These are phyloP conservation scores for Sphinx pinastri DNA, from an alignment of 2,888 invertebrate species.

Conservation along the genomic window DNA sequence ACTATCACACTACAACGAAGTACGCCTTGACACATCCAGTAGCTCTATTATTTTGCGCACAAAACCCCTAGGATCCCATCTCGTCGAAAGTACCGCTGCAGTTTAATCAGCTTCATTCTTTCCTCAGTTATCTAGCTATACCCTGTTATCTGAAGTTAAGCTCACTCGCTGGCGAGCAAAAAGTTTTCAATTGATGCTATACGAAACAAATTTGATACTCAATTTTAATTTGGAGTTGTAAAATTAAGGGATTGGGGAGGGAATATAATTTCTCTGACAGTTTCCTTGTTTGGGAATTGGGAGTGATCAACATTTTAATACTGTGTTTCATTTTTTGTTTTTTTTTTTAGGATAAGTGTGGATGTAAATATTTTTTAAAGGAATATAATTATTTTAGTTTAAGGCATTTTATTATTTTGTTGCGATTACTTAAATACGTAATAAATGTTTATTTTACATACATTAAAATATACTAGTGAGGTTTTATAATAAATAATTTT, in stretches of 20 bases:
- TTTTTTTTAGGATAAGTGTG: not conserved
- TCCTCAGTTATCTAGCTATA: conserved; percentile 48
- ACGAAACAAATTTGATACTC: conserved; percentile 18
- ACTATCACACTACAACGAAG: not conserved
- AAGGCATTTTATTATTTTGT: no score
- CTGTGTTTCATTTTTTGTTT: not conserved
- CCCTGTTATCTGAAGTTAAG: conserved; percentile 46
- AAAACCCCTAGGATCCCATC: conserved; percentile 49
- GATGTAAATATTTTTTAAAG: not conserved
- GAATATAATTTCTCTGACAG: conserved; percentile 11
- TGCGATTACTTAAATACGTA: no score
- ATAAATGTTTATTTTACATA: no score
- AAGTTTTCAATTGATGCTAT: conserved; percentile 40
- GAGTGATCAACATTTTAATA: conserved; percentile 11
- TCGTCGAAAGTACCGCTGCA: conserved; percentile 38
- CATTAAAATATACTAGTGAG: no score
- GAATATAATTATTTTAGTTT: not conserved
- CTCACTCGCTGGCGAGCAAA: conserved; percentile 39
- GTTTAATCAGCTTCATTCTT: conserved; percentile 61
- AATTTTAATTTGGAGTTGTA: conserved; percentile 23
- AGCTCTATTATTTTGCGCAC: not conserved
- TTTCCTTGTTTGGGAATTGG: conserved; percentile 10
- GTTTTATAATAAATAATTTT: no score
- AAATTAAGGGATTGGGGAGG: conserved; percentile 18
- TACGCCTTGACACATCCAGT: not conserved